Conservation (phyloP, 1,140 invertebrate species). For the Bemisia tabaci region DNA sequence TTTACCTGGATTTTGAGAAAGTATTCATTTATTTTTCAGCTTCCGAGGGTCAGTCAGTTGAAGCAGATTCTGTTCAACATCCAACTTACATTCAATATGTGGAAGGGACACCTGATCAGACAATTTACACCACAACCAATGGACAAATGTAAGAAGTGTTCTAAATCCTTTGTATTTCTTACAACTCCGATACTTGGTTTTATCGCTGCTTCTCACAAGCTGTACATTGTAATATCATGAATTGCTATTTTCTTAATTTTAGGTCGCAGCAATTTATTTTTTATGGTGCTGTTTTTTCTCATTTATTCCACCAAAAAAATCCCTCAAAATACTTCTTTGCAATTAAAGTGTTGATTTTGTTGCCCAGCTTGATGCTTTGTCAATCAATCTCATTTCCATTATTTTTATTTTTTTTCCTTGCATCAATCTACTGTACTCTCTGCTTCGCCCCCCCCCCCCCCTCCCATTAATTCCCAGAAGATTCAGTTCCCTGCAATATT, state of each 20-base stretch:
- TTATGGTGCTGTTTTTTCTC: slow-evolving; percentile 6
- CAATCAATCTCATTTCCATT: too few relatives aligned
- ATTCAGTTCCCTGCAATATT: too few relatives aligned
- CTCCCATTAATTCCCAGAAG: too few relatives aligned
- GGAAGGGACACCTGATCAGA: slow-evolving; percentile 44
- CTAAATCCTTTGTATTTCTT: not conserved
- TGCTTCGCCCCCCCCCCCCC: too few relatives aligned
- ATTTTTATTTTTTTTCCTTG: too few relatives aligned
- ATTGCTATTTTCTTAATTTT: slow-evolving; percentile 2
- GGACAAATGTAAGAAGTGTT: slow-evolving; percentile 50
- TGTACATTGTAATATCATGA: not conserved
- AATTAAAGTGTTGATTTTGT: too few relatives aligned
- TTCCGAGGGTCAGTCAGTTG: slow-evolving; percentile 37
- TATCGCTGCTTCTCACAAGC: not conserved
- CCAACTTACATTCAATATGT: slow-evolving; percentile 56
- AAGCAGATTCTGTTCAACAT: slow-evolving; percentile 38
- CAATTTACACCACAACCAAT: slow-evolving; percentile 53
- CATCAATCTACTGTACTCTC: too few relatives aligned
- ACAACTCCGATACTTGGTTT: slow-evolving; percentile 4
- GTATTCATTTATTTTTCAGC: too few relatives aligned
- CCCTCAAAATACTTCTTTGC: too few relatives aligned
- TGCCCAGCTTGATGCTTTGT: too few relatives aligned
- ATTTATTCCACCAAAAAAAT: too few relatives aligned
- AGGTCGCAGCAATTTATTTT: not conserved
- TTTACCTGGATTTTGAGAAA: slow-evolving; percentile 7